phyloP scores from a whole-genome alignment of 2,797 vertebrate genomes.

The Loriculus beryllinus region DNA sequence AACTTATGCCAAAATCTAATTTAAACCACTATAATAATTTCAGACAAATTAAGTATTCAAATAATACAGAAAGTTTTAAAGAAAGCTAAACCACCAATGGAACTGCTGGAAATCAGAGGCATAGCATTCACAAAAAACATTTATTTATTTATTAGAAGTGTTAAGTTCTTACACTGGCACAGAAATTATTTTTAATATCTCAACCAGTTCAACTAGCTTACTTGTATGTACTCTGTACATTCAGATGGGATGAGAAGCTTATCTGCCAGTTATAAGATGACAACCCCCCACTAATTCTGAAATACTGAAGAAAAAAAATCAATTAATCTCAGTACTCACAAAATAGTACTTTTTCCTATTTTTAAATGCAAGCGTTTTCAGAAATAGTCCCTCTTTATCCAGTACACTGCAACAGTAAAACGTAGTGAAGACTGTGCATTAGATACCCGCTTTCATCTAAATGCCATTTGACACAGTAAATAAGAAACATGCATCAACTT shows the following conservation, averaged over 20 bases:
- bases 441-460: neutral
- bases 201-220: neutral
- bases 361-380: neutral
- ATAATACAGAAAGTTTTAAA: neutral
- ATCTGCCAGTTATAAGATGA: neutral
- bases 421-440: neutral
- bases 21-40: neutral
- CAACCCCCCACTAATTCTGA: neutral
- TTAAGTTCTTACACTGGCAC: neutral
- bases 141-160: neutral
- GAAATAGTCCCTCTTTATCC: neutral
- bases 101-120: neutral
- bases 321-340: neutral
- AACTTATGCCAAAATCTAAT: neutral
- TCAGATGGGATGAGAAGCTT: neutral
- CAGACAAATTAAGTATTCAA: neutral
- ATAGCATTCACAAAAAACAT: fast-evolving
- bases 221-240: neutral
- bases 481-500: neutral
- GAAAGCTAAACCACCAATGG: neutral
- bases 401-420: neutral
- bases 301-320: neutral
- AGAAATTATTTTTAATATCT: neutral
- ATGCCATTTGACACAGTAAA: neutral
- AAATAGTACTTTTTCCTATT: neutral